Evolutionary conservation across 2,113 vertebrate species (phyloP).

Genomic region (Daubentonia madagascariensis): DNA sequence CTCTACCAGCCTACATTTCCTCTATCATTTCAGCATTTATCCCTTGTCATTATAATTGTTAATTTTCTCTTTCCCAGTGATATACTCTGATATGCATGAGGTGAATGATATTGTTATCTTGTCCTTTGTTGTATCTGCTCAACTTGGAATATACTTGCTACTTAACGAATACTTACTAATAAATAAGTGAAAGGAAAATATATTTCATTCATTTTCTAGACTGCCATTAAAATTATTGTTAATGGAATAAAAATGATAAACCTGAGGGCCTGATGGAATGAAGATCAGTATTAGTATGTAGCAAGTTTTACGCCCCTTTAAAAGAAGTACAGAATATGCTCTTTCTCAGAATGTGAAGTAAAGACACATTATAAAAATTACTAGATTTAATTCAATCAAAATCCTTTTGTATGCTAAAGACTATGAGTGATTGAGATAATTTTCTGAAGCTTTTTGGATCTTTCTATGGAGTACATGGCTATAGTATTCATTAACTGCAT

Average conservation of each 20-base stretch:
- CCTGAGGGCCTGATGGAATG: neutral
- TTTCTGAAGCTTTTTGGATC: neutral
- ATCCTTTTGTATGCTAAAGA: neutral
- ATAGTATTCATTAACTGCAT: neutral
- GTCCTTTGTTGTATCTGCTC: neutral
- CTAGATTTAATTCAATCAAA: neutral
- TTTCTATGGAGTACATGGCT: neutral
- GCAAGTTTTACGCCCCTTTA: neutral
- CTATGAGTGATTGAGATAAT: neutral
- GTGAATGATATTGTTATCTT: neutral
- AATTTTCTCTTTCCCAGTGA: neutral
- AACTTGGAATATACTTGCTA: neutral
- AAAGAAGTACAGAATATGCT: neutral
- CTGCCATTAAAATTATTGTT: neutral
- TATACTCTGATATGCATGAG: neutral
- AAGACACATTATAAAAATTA: neutral
- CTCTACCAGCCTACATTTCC: neutral
- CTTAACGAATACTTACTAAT: neutral
- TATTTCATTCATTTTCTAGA: neutral
- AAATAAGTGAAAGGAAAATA: neutral
- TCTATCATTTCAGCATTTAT: neutral
- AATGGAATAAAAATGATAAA: neutral
- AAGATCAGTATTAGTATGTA: neutral
- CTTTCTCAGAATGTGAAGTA: neutral
- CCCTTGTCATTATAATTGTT: neutral